phyloP scores from a whole-genome alignment of 2,888 invertebrate species.

The Choreutis nemorana region DNA sequence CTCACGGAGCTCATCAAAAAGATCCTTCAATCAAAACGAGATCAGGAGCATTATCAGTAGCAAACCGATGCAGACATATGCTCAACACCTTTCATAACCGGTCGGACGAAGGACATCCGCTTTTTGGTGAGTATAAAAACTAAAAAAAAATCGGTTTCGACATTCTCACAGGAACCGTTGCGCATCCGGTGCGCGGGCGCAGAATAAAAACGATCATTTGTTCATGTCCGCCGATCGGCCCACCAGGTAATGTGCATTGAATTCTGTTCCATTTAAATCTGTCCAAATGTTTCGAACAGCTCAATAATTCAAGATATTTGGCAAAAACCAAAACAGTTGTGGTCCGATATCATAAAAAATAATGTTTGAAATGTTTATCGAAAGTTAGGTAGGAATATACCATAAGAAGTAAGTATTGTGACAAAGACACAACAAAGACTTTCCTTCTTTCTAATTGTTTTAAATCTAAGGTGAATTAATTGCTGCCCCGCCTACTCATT shows the following conservation, averaged over 20 bases:
- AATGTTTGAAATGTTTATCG: too few relatives aligned
- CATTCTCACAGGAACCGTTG: conserved; percentile 63
- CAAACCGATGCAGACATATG: conserved; percentile 53
- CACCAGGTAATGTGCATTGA: conserved; percentile 27
- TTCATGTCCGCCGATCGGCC: conserved; percentile 35
- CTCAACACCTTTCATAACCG: conserved; percentile 66
- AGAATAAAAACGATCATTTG: conserved; percentile 58
- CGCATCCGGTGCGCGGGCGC: conserved; percentile 60
- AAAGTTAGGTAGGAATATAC: too few relatives aligned
- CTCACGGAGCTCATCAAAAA: too few relatives aligned
- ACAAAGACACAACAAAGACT: too few relatives aligned
- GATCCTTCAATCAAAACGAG: too few relatives aligned
- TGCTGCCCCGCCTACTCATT: too few relatives aligned
- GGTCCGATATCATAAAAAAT: too few relatives aligned
- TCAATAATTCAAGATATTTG: too few relatives aligned
- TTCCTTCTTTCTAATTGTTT: too few relatives aligned
- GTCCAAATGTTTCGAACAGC: neutral
- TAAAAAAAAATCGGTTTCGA: conserved; percentile 48
- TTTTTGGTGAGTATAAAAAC: conserved; percentile 46
- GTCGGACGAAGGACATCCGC: conserved; percentile 64
- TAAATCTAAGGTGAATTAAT: too few relatives aligned
- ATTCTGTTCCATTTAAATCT: neutral
- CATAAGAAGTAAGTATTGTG: too few relatives aligned
- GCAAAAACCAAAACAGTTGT: too few relatives aligned
- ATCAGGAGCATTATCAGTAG: conserved; percentile 1